Evolutionary conservation across 2,797 vertebrate genomes (phyloP).

Genomic region (Cirrhinus molitorella): DNA sequence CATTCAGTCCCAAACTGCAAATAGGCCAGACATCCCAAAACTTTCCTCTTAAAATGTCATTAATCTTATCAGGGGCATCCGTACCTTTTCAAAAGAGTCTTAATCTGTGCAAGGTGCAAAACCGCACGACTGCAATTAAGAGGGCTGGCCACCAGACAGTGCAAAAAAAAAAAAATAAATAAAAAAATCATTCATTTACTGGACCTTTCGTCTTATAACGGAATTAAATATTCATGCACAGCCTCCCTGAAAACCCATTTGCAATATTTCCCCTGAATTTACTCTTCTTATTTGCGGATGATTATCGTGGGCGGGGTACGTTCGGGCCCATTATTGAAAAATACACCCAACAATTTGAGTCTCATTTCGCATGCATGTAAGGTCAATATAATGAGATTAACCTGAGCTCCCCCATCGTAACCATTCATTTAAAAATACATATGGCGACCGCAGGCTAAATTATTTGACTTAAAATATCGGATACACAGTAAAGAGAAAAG

Average conservation of each 20-base stretch:
- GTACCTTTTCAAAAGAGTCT: slow-evolving; percentile 63
- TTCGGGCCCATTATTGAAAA: slow-evolving; percentile 60
- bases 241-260: slow-evolving; percentile 79
- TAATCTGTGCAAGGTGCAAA: slow-evolving; percentile 68
- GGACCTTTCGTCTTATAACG: slow-evolving; percentile 76
- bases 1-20: slow-evolving; percentile 58
- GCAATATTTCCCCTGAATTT: slow-evolving; percentile 81
- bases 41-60: slow-evolving; percentile 63
- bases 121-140: slow-evolving; percentile 66
- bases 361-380: slow-evolving; percentile 80
- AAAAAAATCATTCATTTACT: slow-evolving; percentile 73
- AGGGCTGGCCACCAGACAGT: slow-evolving; percentile 63
- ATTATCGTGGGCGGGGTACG: slow-evolving; percentile 67
- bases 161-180: slow-evolving; percentile 58
- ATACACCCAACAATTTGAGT: slow-evolving; percentile 71
- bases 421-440: slow-evolving; percentile 60
- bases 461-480: slow-evolving; percentile 45
- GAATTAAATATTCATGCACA: slow-evolving; percentile 83
- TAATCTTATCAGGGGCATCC: slow-evolving; percentile 66
- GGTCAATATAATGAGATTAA: slow-evolving; percentile 78
- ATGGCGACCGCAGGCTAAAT: slow-evolving; percentile 47
- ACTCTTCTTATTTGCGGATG: slow-evolving; percentile 81
- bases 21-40: slow-evolving; percentile 63
- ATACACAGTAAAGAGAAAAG: slow-evolving; percentile 35
- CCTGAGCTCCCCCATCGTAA: slow-evolving; percentile 57